These are phyloP conservation scores for Orcinus orca DNA, from an alignment of 2,113 vertebrate genomes.

Conservation along the genomic window DNA sequence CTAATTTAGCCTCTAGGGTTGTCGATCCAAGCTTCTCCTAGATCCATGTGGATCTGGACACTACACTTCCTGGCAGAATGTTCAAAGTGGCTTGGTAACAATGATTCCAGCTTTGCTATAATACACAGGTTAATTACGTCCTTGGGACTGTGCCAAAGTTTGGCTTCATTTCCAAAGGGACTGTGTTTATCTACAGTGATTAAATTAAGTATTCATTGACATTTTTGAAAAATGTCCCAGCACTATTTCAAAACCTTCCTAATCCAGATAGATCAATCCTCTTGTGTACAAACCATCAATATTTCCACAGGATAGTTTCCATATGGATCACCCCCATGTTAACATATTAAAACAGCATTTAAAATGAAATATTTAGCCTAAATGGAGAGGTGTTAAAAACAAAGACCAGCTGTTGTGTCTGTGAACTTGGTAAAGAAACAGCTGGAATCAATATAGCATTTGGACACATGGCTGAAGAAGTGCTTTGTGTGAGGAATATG, in stretches of 20 bases:
- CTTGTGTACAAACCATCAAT: background rate
- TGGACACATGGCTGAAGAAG: slow-evolving; percentile 21
- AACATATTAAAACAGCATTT: background rate
- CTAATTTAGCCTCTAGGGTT: background rate
- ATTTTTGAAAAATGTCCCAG: slow-evolving; percentile 11
- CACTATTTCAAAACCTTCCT: background rate
- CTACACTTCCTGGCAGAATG: background rate
- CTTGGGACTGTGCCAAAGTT: background rate
- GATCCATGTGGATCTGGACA: background rate
- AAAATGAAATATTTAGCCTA: slow-evolving; percentile 47
- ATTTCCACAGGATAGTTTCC: slow-evolving; percentile 35
- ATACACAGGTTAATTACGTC: background rate
- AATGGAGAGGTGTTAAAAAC: slow-evolving; percentile 21
- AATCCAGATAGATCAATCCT: background rate
- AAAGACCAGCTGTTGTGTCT: slow-evolving; percentile 47
- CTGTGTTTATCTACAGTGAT: background rate
- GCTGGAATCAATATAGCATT: slow-evolving; percentile 28
- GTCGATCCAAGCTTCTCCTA: background rate
- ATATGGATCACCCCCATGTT: background rate
- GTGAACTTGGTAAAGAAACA: slow-evolving; percentile 12
- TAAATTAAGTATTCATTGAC: background rate
- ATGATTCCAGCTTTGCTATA: background rate
- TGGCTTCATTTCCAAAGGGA: background rate
- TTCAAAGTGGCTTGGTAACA: background rate
- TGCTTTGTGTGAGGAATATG: background rate